Evolutionary conservation across 2,113 vertebrate species (phyloP).

Genomic region (Pantherophis guttatus): DNA sequence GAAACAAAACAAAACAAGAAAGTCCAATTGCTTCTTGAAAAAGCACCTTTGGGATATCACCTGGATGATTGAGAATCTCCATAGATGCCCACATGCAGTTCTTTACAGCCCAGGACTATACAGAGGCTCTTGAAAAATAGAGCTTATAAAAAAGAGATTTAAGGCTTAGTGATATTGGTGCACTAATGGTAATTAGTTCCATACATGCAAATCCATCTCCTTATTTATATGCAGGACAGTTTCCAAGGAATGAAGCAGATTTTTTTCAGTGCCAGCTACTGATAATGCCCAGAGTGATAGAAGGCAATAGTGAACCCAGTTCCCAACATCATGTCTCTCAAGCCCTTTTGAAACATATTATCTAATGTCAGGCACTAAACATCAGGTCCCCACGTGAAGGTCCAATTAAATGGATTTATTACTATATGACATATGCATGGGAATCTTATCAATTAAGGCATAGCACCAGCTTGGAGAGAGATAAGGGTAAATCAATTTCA

Average conservation of each 20-base stretch:
- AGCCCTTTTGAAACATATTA: neutral
- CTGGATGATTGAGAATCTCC: too few relatives aligned
- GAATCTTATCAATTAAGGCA: neutral
- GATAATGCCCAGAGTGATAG: neutral
- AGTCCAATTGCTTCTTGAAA: too few relatives aligned
- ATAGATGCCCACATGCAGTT: neutral
- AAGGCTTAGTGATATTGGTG: neutral
- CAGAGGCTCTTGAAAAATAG: neutral
- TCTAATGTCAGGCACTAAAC: neutral
- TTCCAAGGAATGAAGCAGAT: neutral
- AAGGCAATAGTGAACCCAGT: neutral
- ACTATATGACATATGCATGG: neutral
- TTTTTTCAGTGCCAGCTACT: neutral
- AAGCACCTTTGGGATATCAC: too few relatives aligned
- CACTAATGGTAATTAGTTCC: neutral
- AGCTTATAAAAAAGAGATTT: neutral
- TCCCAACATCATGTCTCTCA: neutral
- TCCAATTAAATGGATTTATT: neutral
- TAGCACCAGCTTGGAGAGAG: neutral
- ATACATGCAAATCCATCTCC: neutral
- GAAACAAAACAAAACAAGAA: too few relatives aligned
- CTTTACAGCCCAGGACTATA: neutral
- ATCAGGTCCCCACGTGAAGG: neutral
- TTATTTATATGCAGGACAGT: neutral
- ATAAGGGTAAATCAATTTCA: neutral